Evolutionary conservation across 30 jellyfish, hydroid and myxozoan species (phyloP).

Genomic region (Aurelia aurita): DNA sequence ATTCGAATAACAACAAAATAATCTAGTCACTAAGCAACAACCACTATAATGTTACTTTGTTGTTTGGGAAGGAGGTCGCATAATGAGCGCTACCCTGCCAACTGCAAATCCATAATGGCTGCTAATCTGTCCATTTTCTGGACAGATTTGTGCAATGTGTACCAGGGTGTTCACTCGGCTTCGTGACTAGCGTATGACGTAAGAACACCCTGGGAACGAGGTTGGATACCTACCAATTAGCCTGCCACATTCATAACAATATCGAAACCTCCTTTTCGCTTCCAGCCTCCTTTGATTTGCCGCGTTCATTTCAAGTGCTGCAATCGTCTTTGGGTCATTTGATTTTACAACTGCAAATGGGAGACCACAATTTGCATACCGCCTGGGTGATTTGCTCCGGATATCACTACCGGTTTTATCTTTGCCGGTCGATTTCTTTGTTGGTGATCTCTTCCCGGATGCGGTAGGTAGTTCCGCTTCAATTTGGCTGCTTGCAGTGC

Average conservation of each 20-base stretch:
- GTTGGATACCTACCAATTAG: conserved; percentile 53
- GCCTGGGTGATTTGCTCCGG: conserved; percentile 33
- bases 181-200: too few species aligned
- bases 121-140: too few species aligned
- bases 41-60: too few species aligned
- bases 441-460: conserved; percentile 11
- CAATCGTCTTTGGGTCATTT: conserved; percentile 44
- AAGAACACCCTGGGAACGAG: too few species aligned
- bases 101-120: too few species aligned
- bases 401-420: not conserved
- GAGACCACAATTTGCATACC: conserved; percentile 71
- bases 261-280: conserved; percentile 77
- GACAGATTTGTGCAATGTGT: too few species aligned
- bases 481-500: not conserved
- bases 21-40: too few species aligned
- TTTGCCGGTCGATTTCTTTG: conserved; percentile 21
- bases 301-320: conserved; percentile 67
- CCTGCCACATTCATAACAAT: conserved; percentile 92
- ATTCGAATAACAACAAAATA: too few species aligned
- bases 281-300: conserved; percentile 69
- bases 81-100: too few species aligned
- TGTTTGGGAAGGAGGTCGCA: too few species aligned
- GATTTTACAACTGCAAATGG: conserved; percentile 70
- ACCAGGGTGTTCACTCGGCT: too few species aligned
- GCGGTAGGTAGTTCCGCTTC: not conserved